These are phyloP conservation scores for Pogona vitticeps DNA, from an alignment of 2,113 vertebrate genomes.

Conservation along the genomic window DNA sequence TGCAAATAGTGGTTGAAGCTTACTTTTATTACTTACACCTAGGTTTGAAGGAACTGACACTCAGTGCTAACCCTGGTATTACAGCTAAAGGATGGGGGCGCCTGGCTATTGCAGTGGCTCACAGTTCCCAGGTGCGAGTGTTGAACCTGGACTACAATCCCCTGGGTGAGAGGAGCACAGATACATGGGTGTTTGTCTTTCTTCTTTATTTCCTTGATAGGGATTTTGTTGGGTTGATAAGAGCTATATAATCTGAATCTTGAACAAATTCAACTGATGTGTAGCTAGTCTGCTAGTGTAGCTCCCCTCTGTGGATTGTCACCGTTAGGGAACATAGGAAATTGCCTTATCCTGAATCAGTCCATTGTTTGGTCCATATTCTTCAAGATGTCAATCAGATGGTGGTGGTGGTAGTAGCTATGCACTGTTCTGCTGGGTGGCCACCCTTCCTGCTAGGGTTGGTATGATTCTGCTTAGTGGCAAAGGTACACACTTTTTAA, in stretches of 20 bases:
- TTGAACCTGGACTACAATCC: slow-evolving; percentile 98
- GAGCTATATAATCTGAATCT: neutral
- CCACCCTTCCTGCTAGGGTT: too few species aligned
- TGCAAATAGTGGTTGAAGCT: slow-evolving; percentile 19
- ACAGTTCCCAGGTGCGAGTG: slow-evolving; percentile 94
- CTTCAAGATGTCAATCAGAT: too few species aligned
- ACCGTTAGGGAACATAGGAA: accelerated
- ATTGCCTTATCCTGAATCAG: neutral
- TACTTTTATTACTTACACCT: slow-evolving; percentile 53
- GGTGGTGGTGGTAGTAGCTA: too few species aligned
- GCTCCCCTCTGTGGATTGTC: neutral
- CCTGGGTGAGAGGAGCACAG: slow-evolving; percentile 78
- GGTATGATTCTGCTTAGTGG: too few species aligned
- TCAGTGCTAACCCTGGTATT: slow-evolving; percentile 93
- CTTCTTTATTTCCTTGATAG: neutral
- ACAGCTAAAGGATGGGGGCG: slow-evolving; percentile 92
- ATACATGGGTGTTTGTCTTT: neutral
- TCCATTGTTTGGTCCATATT: neutral
- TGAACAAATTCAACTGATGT: neutral
- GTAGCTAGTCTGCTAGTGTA: neutral
- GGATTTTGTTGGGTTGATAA: accelerated
- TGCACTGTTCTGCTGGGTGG: too few species aligned
- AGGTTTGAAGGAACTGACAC: slow-evolving; percentile 94
- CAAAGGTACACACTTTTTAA: too few species aligned
- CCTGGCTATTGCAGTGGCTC: slow-evolving; percentile 91